Percentiles rank a stretch among this genome's conserved stretches.
phyloP scores from a whole-genome alignment of 2,113 vertebrate species.

The Silurus meridionalis region DNA sequence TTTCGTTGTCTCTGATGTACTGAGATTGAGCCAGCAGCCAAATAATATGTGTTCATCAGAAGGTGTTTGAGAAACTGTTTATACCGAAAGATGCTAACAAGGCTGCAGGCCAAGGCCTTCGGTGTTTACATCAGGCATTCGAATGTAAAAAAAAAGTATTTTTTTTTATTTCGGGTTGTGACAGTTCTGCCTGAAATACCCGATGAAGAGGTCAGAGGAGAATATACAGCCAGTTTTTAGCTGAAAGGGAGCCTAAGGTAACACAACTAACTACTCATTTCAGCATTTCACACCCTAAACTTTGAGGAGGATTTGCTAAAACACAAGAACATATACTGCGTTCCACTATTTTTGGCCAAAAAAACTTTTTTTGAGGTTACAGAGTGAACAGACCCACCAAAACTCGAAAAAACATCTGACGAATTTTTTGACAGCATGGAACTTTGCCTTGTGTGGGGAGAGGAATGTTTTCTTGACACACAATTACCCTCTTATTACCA shows the following conservation, averaged over 20 bases:
- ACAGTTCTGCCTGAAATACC: neutral
- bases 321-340: neutral
- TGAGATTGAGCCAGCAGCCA: neutral
- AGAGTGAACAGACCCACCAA: neutral
- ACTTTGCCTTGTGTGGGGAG: neutral
- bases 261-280: neutral
- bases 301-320: neutral
- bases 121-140: neutral
- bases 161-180: too few species aligned
- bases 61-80: neutral
- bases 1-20: neutral
- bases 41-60: constrained; percentile 3
- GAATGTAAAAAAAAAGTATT: too few species aligned
- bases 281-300: neutral
- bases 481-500: neutral
- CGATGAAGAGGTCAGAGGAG: neutral
- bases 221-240: neutral
- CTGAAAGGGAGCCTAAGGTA: neutral
- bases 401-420: neutral
- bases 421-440: neutral
- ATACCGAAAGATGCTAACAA: neutral
- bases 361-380: neutral
- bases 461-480: neutral
- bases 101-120: neutral
- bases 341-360: neutral